Conservation (phyloP, 2,888 invertebrate species). For the Caenorhabditis sulstoni region DNA sequence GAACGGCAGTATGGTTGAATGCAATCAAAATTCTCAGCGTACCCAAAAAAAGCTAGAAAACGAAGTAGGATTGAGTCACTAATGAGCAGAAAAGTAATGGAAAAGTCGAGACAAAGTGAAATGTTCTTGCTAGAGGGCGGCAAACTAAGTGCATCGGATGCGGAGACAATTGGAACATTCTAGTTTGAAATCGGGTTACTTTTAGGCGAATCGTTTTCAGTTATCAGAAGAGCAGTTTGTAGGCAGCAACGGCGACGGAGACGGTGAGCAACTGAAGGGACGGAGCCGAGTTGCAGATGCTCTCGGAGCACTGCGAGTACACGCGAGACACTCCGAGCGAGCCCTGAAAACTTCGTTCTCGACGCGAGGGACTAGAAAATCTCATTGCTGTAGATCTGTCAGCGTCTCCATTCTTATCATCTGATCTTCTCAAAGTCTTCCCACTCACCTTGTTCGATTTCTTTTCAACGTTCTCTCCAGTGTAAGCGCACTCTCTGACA, state of each 20-base stretch:
- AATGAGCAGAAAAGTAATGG: conserved; percentile 25
- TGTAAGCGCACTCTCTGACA: conserved; percentile 72
- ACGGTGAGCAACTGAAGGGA: conserved; percentile 39
- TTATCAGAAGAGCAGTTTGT: conserved; percentile 27
- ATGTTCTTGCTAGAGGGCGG: conserved; percentile 43
- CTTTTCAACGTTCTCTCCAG: conserved; percentile 64
- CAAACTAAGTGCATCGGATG: conserved; percentile 30
- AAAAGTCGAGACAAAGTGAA: conserved; percentile 37
- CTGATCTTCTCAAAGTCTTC: conserved; percentile 1
- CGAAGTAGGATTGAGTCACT: conserved; percentile 2
- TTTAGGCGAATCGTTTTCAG: background rate
- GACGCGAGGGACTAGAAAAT: too few relatives aligned
- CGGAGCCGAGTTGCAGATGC: conserved; percentile 62
- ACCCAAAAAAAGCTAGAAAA: conserved; percentile 40
- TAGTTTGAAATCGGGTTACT: background rate
- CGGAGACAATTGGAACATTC: conserved; percentile 45
- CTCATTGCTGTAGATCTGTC: too few relatives aligned
- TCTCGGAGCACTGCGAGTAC: conserved; percentile 63
- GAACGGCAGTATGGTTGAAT: conserved; percentile 45
- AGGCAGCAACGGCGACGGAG: conserved; percentile 17
- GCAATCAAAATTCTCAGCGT: conserved; percentile 26
- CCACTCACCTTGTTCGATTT: conserved; percentile 63
- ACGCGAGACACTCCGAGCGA: conserved; percentile 63
- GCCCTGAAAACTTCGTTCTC: conserved; percentile 52
- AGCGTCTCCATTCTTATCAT: background rate